Percentiles rank a stretch among this genome's conserved stretches.
phyloP scores from a whole-genome alignment of 2,888 invertebrate genomes.

The Drosophila algonquin region DNA sequence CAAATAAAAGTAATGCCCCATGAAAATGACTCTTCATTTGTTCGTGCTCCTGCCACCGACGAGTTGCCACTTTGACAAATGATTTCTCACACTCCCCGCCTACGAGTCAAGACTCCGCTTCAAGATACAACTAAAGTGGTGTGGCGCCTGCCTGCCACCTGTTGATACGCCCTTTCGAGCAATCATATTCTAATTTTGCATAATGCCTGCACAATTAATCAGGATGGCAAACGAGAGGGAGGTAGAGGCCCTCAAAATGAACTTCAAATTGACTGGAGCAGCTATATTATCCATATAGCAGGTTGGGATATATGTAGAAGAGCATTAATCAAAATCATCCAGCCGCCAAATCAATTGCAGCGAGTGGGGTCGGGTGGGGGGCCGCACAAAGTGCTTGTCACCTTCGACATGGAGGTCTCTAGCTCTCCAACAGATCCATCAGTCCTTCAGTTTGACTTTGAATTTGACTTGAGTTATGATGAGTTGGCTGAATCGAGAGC shows the following conservation, averaged over 20 bases:
- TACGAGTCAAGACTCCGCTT: neutral
- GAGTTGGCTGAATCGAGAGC: conserved; percentile 56
- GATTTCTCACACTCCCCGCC: conserved; percentile 22
- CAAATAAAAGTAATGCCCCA: conserved; percentile 64
- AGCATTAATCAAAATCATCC: conserved; percentile 65
- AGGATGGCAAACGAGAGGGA: conserved; percentile 17
- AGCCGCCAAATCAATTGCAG: conserved; percentile 65
- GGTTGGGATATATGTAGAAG: conserved; percentile 33
- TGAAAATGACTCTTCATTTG: conserved; percentile 69
- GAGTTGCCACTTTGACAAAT: conserved; percentile 68
- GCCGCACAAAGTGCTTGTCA: conserved; percentile 62
- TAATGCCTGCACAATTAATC: conserved; percentile 67
- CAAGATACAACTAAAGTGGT: conserved; percentile 24
- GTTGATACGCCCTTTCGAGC: conserved; percentile 23
- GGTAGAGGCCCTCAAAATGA: conserved; percentile 5
- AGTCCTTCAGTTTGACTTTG: neutral
- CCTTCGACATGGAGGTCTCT: conserved; percentile 45
- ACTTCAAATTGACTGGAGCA: conserved; percentile 24
- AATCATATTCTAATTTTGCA: conserved; percentile 46
- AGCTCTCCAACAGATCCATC: no score
- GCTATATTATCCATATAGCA: neutral
- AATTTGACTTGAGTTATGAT: conserved; percentile 63
- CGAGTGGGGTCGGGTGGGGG: neutral
- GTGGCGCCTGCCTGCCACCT: conserved; percentile 13
- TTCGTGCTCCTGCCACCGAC: conserved; percentile 5